Base-by-base conservation (phyloP, 2,888 invertebrate genomes). In the Melieria crassipennis region DNA sequence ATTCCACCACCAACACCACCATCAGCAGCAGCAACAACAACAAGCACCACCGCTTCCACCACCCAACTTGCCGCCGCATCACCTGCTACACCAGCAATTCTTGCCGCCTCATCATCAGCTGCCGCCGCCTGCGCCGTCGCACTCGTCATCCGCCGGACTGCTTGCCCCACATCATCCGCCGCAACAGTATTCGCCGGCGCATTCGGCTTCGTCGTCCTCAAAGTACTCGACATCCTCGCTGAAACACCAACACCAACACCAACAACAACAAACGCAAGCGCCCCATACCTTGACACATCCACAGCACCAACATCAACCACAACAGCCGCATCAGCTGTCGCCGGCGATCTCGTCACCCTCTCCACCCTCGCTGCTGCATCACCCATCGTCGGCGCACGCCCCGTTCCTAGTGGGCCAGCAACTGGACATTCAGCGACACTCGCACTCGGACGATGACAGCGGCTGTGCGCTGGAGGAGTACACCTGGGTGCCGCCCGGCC, bases 401-500 rank as follows among this genome's bases (percentile, higher is more conserved):
- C 83, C 86, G 43, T 83, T 83, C 70, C 78, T 87, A 65, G 84
- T 84, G 71, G 84, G 82, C 45, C 86, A 84, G 9, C 87, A 88
- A 69, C 85, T 88, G 76, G 93, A 94, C 82, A 93, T 94, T 71
- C 94, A 95, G 83, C 87, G 95, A 74, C 94, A 95, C 83, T 95
- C 96, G 68, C 96, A 97, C 85, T 96, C 96, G 74, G 99, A 99
- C 87, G 98, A 98, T 86, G 99, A 99, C 88, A 97, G 96, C 71
- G 99, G 99, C n/a, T 99, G 98, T 86, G 98, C 98, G 42, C 89
- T 99, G 76, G 99, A 99, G 85, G 98, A 99, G 87, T 99, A 98
- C 88, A 97, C 98, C 4, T 99, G 98, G 99, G 96, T 98, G 73
- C 99, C 99, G 66, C 96, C 96, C 4, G 98, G 98, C 75, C 89